Percentiles rank a stretch among this genome's conserved stretches.
Conservation (phyloP, 2,797 vertebrate species). For the Psittacula echo region DNA sequence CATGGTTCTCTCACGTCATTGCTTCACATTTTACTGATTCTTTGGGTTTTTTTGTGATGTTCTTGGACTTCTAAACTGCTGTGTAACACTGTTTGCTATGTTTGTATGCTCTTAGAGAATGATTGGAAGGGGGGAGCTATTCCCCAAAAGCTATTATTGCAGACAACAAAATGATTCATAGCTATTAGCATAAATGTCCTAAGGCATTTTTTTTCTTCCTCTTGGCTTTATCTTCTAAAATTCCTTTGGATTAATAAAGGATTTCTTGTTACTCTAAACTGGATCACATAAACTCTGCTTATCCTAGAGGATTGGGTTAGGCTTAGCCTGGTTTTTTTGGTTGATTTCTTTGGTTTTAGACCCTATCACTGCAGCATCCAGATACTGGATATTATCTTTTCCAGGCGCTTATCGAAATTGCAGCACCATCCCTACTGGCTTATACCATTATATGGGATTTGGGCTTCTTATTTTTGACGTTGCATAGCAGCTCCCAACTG, state of each 20-base stretch:
- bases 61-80: not conserved
- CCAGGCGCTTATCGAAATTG: not conserved
- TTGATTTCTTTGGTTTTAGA: not conserved
- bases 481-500: not conserved
- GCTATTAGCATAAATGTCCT: conserved; percentile 28
- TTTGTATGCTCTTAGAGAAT: not conserved
- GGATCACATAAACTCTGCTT: conserved; percentile 15
- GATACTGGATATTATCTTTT: not conserved
- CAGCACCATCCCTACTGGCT: not conserved
- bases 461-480: not conserved
- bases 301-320: conserved; percentile 15
- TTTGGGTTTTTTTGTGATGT: not conserved
- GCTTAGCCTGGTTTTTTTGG: not conserved
- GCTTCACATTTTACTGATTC: not conserved
- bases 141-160: conserved; percentile 9
- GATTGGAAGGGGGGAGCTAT: not conserved
- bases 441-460: conserved; percentile 1
- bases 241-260: conserved; percentile 40
- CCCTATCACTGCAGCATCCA: conserved; percentile 6
- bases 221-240: conserved; percentile 39
- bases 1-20: not conserved
- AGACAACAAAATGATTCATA: conserved; percentile 42
- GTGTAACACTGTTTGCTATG: not conserved
- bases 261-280: conserved; percentile 13
- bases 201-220: conserved; percentile 10